phyloP scores from a whole-genome alignment of 2,888 invertebrate genomes.

The Lochmaea crataegi region DNA sequence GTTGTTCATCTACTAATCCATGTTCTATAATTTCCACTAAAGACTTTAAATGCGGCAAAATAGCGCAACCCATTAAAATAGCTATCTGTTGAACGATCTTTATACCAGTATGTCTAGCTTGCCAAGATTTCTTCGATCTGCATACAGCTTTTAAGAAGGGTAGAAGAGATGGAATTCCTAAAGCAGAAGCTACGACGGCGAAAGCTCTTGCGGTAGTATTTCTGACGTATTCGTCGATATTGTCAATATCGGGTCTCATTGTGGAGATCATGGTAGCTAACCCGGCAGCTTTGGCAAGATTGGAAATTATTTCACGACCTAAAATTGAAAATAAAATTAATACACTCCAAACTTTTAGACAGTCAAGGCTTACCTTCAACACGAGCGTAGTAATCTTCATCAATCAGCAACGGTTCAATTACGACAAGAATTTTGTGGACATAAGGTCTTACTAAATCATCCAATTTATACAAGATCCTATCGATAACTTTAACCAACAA shows the following conservation, averaged over 20 bases:
- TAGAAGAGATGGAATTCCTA: conserved; percentile 96
- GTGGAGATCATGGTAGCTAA: conserved; percentile 99
- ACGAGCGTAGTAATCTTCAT: conserved; percentile 99
- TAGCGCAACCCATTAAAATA: conserved; percentile 99
- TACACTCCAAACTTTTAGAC: not conserved
- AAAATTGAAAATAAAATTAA: not conserved
- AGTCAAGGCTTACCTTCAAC: conserved; percentile 80
- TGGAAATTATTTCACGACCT: conserved; percentile 95
- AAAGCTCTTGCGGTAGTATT: conserved; percentile 99
- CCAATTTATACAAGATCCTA: conserved; percentile 96
- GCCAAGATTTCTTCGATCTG: conserved; percentile 99
- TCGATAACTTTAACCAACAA: conserved; percentile 99
- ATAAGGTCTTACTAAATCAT: conserved; percentile 98
- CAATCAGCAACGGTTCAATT: conserved; percentile 97
- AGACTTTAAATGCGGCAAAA: conserved; percentile 96
- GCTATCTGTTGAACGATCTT: conserved; percentile 99
- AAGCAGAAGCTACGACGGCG: conserved; percentile 99
- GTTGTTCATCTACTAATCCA: conserved; percentile 97
- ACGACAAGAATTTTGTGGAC: conserved; percentile 99
- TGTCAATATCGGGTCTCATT: conserved; percentile 99
- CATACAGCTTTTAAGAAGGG: conserved; percentile 99
- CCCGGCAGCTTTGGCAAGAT: conserved; percentile 98
- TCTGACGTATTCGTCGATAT: conserved; percentile 98
- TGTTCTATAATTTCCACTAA: conserved; percentile 99
- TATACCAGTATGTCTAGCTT: conserved; percentile 97